Conservation (phyloP, 1,140 invertebrate species). For the Telenomus remus region DNA sequence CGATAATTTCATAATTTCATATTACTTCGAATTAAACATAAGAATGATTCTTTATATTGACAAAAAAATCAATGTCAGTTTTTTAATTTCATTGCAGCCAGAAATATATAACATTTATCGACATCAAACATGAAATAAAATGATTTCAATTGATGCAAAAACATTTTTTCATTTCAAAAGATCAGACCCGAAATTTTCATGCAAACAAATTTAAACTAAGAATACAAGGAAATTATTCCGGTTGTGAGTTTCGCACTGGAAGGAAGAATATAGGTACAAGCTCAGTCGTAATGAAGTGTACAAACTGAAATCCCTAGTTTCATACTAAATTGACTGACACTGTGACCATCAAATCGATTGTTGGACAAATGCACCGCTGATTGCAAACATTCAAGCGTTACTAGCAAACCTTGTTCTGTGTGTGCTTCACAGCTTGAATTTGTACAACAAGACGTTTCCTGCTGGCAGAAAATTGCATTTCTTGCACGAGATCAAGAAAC, state of each 20-base stretch:
- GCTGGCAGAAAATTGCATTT: background rate
- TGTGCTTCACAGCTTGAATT: conserved; percentile 16
- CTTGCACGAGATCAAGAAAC: background rate
- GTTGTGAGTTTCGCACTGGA: conserved; percentile 5
- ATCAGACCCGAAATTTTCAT: background rate
- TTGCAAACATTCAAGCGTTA: conserved; percentile 26
- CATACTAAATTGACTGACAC: conserved; percentile 16
- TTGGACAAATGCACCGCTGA: conserved; percentile 24
- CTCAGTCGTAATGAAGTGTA: conserved; percentile 17
- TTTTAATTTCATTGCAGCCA: too few species aligned
- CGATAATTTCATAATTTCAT: too few species aligned
- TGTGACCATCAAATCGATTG: conserved; percentile 24
- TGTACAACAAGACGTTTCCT: conserved; percentile 10
- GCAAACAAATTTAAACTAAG: background rate
- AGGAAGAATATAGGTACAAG: background rate
- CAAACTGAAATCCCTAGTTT: conserved; percentile 33
- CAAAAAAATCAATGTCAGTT: too few species aligned
- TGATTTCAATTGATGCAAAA: too few species aligned
- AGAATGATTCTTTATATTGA: too few species aligned
- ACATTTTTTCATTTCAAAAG: too few species aligned
- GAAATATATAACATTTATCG: too few species aligned
- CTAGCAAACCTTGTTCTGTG: conserved; percentile 3
- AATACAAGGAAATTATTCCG: conserved; percentile 3
- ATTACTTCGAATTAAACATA: too few species aligned
- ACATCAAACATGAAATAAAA: too few species aligned